Base-by-base conservation (phyloP, 1,140 invertebrate genomes). In the Dufourea novaeangliae region DNA sequence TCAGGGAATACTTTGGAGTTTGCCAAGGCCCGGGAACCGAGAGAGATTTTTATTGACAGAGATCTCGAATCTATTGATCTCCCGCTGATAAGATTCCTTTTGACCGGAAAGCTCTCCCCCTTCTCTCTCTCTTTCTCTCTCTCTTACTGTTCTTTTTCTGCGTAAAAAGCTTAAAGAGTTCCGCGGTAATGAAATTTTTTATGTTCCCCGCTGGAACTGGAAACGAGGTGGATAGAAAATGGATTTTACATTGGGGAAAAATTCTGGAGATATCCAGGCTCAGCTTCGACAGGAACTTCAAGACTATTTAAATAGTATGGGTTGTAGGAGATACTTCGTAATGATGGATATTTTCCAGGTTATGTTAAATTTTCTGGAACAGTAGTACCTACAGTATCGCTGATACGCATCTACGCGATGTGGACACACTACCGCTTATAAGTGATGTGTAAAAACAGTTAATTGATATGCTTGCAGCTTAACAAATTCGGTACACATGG, bases 31-130 rank as follows among this genome's bases (percentile, higher is more conserved):
- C 12, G 27, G 11, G 27, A 34, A 46, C 7, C 22, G 29, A n/a
- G 57, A n/a, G 57, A 7, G 54, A 72, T 72, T 63, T 64, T 72
- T 64, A 52, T 72, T 50, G 64, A 67, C 50, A 52, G 64, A 52
- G n/a, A 52, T 52, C 44, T 29, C 32, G n/a, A 67, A 34, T 67
- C 64, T 8, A 50, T 72, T 56, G 56, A 10, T 2, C 10, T 27
- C 14, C 41, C 6, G 29, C 17, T 71, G 57, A 71, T 71, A 37
- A 44, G 29, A 41, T 75, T 50, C 29, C 66, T 61, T n/a, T 7
- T 6, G 14, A 20, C 34, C 25, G 12, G 11, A 44, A 4, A 11
- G 37, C 1, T 12, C 17, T 10, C n/a, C n/a, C 27, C 17, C 32
- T 20, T 50, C 2, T 14, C 39, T 34, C 3, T n/a, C n/a, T n/a